Evolutionary conservation across 92 coral and sea anemone genomes (phyloP).

Genomic region (Metridium senile): DNA sequence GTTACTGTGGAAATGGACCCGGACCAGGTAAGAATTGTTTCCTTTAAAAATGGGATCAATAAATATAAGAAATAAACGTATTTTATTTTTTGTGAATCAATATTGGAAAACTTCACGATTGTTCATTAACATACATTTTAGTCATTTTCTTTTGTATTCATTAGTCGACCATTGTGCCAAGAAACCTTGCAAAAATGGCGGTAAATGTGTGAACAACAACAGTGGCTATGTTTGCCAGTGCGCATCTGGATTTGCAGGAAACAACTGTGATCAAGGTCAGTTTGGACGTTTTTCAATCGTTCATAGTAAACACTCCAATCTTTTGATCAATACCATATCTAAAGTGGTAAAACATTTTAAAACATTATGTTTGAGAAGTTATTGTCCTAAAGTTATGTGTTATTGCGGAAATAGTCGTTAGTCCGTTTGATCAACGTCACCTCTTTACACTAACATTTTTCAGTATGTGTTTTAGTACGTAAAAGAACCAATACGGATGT

Average conservation of each 20-base stretch:
- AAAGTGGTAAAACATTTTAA: neutral
- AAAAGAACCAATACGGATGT: too few relatives aligned
- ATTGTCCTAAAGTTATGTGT: too few relatives aligned
- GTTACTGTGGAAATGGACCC: conserved; percentile 15
- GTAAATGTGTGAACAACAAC: conserved; percentile 23
- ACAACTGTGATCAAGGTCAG: conserved; percentile 34
- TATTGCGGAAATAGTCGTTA: too few relatives aligned
- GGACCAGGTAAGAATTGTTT: too few relatives aligned
- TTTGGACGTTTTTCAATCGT: neutral
- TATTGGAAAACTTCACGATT: neutral
- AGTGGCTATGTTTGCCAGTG: conserved; percentile 45
- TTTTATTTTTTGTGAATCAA: too few relatives aligned
- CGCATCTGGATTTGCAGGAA: conserved; percentile 39
- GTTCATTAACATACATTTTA: neutral
- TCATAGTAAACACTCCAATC: neutral
- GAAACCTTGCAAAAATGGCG: conserved; percentile 37
- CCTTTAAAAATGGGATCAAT: conserved; percentile 2
- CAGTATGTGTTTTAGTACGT: too few relatives aligned
- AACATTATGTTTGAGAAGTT: too few relatives aligned
- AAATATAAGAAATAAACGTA: neutral
- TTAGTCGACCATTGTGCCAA: conserved; percentile 18
- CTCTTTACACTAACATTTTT: too few relatives aligned
- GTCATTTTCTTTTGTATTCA: neutral
- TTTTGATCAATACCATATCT: neutral
- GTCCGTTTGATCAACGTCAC: too few relatives aligned